Conservation (phyloP, 2,888 invertebrate genomes). For the Argynnis bischoffii region DNA sequence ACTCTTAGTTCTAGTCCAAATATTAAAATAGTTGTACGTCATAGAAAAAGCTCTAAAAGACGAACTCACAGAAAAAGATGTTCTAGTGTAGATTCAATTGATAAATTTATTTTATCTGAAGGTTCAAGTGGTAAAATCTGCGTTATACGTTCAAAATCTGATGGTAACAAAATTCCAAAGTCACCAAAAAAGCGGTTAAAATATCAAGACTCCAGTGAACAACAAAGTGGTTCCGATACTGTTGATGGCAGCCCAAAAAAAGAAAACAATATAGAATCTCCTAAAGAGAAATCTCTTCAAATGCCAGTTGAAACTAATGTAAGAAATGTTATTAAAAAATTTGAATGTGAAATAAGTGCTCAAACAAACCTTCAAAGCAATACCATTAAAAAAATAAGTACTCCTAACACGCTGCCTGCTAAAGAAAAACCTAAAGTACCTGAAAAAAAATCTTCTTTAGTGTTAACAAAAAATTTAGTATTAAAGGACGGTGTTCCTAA, state of each 20-base stretch:
- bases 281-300: constrained; percentile 46
- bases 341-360: constrained; percentile 75
- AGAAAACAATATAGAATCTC: constrained; percentile 41
- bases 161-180: constrained; percentile 72
- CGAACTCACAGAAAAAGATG: constrained; percentile 76
- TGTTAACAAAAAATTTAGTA: constrained; percentile 78
- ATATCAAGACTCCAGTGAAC: constrained; percentile 63
- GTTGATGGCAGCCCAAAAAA: constrained; percentile 67
- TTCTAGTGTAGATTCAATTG: constrained; percentile 76
- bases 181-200: constrained; percentile 69
- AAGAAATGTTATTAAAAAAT: constrained; percentile 75
- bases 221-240: constrained; percentile 68
- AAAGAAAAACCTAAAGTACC: constrained; percentile 84
- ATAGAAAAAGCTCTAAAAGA: constrained; percentile 71
- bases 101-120: constrained; percentile 61
- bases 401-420: constrained; percentile 53
- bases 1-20: constrained; percentile 75
- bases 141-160: constrained; percentile 74
- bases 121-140: constrained; percentile 60
- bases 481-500: constrained; percentile 78
- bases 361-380: constrained; percentile 53
- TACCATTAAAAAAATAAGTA: constrained; percentile 64
- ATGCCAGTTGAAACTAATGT: constrained; percentile 58
- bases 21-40: constrained; percentile 75
- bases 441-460: constrained; percentile 81